Conservation (phyloP, 2,797 vertebrate genomes). For the Gallinago solitaria region DNA sequence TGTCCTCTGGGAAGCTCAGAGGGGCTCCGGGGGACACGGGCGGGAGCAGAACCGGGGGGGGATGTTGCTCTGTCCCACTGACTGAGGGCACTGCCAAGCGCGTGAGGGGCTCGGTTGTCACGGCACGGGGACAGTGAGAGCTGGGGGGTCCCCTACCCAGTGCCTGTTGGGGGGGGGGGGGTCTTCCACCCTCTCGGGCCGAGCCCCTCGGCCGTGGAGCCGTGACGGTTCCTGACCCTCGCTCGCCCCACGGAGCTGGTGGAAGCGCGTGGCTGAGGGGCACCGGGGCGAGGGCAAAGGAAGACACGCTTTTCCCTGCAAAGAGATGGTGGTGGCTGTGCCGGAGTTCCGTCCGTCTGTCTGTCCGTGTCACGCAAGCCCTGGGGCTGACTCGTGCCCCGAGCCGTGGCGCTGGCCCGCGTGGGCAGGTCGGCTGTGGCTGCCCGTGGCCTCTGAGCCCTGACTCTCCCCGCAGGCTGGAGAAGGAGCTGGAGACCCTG, state of each 20-base stretch:
- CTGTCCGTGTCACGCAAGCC: background rate
- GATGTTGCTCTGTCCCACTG: rapidly evolving
- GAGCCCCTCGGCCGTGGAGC: rapidly evolving
- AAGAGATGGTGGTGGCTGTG: background rate
- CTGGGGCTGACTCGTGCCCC: background rate
- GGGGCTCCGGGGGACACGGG: rapidly evolving
- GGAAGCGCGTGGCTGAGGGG: rapidly evolving
- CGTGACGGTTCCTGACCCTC: rapidly evolving
- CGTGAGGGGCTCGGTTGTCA: rapidly evolving
- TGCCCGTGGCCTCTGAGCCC: background rate
- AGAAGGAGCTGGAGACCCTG: conserved; percentile 85
- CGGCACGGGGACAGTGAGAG: rapidly evolving
- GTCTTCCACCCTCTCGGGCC: background rate
- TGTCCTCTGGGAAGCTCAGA: background rate
- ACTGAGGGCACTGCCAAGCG: background rate
- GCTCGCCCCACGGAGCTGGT: rapidly evolving
- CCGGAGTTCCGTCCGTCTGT: rapidly evolving
- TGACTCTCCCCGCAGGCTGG: conserved; percentile 76
- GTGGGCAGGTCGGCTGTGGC: background rate
- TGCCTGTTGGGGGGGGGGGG: rapidly evolving
- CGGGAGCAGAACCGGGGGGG: background rate
- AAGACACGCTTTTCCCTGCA: background rate
- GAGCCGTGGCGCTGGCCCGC: rapidly evolving
- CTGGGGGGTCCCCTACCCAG: too few relatives aligned
- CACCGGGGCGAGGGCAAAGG: background rate